phyloP scores from a whole-genome alignment of 2,888 invertebrate species.

The Ochropleura leucogaster region DNA sequence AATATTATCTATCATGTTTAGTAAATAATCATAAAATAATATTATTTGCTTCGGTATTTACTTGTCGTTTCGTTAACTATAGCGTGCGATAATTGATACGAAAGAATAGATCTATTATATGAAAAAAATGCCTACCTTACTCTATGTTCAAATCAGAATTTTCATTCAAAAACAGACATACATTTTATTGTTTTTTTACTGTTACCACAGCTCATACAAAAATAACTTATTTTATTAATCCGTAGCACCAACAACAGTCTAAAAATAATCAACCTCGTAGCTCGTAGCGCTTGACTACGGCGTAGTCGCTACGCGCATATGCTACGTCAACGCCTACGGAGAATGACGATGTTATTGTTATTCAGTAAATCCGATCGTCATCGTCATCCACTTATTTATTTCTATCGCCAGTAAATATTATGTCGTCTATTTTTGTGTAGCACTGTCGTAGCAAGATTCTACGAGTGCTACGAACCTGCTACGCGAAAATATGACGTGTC shows the following conservation, averaged over 20 bases:
- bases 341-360: conserved; percentile 37
- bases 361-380: conserved; percentile 8
- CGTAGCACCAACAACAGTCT: conserved; percentile 1
- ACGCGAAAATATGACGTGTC: conserved; percentile 8
- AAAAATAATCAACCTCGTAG: conserved; percentile 25
- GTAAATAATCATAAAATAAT: conserved; percentile 4
- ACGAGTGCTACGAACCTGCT: conserved; percentile 18
- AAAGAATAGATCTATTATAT: neutral
- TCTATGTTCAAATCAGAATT: neutral
- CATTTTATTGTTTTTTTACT: neutral
- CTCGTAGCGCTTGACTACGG: conserved; percentile 33
- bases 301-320: conserved; percentile 40
- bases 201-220: conserved; percentile 7
- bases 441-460: conserved; percentile 12
- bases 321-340: conserved; percentile 35
- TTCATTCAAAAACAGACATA: neutral
- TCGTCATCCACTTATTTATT: conserved; percentile 27
- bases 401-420: conserved; percentile 1
- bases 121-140: neutral
- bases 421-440: conserved; percentile 26
- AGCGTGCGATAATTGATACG: neutral
- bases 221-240: conserved; percentile 12
- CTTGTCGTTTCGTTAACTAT: conserved; percentile 10
- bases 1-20: neutral
- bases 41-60: conserved; percentile 13